Conservation (phyloP, 1,140 invertebrate species). For the Thaumatotibia leucotreta region DNA sequence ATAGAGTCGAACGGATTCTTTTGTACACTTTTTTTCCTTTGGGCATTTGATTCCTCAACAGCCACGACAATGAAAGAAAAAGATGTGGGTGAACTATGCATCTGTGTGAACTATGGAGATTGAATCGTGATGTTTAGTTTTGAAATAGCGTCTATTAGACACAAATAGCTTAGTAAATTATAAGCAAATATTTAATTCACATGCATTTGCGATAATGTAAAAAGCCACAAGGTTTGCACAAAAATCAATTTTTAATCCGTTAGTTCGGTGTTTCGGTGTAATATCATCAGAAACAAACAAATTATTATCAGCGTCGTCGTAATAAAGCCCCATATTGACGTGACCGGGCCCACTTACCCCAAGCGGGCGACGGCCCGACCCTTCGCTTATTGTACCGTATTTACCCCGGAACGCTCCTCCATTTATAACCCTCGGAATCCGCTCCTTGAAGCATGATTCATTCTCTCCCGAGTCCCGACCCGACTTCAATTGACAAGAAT, state of each 20-base stretch:
- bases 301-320: slow-evolving; percentile 60
- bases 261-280: slow-evolving; percentile 20
- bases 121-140: not conserved
- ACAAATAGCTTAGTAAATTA: no score
- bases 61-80: not conserved
- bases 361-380: slow-evolving; percentile 54
- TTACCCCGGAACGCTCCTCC: slow-evolving; percentile 69
- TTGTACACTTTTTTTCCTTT: slow-evolving; percentile 14
- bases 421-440: slow-evolving; percentile 71
- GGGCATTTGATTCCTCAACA: not conserved
- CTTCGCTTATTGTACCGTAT: slow-evolving; percentile 68
- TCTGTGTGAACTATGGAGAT: not conserved
- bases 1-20: slow-evolving; percentile 35
- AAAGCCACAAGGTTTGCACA: not conserved
- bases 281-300: slow-evolving; percentile 48
- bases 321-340: slow-evolving; percentile 70
- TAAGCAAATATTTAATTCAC: no score
- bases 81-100: not conserved
- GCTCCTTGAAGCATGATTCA: slow-evolving; percentile 73
- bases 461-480: slow-evolving; percentile 43
- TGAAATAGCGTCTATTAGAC: no score
- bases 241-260: not conserved
- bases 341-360: slow-evolving; percentile 68
- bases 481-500: slow-evolving; percentile 57
- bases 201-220: not conserved